Evolutionary conservation across 2,113 vertebrate species (phyloP), one percentile per base, ranked within the genome.

Genomic region (Herpailurus yagouaroundi): DNA sequence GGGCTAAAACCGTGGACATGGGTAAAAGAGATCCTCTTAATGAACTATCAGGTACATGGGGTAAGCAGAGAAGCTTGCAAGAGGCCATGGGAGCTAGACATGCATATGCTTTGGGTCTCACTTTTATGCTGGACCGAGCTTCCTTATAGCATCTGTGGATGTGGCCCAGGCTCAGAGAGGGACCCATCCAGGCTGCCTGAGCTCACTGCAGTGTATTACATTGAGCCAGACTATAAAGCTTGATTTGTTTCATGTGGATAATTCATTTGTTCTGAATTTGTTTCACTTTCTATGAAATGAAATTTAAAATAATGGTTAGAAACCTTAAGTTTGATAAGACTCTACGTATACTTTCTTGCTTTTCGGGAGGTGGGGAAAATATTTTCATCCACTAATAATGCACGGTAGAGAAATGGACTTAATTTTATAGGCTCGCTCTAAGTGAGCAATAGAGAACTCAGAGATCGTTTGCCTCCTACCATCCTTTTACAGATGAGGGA

Each of bases 211-310:
- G 33, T 71, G 64, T 36, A 73, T 94, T 23, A 48, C 52, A 23
- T 64, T 23, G 9, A 79, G 50, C 27, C 60, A 36, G 55, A 41
- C 29, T 73, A 50, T 73, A 64, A 41, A 52, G 27, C 14, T 63
- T 81, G 18, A 68, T 71, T 85, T 41, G 60, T 27, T 93, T 82
- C 57, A 63, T 48, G 29, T 9, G n/a, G 21, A 68, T 69, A 66
- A 64, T 38, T 41, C 21, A 76, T 66, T 93, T 96, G 64, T 41
- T 79, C 36, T 81, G 41, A 95, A 81, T 92, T 84, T 96, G n/a
- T 91, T 92, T 91, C 19, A 74, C 18, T 60, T 88, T 80, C 50
- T 74, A 85, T 27, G 27, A 88, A 88, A 73, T 11, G 27, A 71
- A 93, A 93, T 74, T 91, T 73, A 89, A 81, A 50, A 69, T 60